These are phyloP conservation scores for Deilephila porcellus DNA, from an alignment of 2,888 invertebrate genomes.

Conservation along the genomic window DNA sequence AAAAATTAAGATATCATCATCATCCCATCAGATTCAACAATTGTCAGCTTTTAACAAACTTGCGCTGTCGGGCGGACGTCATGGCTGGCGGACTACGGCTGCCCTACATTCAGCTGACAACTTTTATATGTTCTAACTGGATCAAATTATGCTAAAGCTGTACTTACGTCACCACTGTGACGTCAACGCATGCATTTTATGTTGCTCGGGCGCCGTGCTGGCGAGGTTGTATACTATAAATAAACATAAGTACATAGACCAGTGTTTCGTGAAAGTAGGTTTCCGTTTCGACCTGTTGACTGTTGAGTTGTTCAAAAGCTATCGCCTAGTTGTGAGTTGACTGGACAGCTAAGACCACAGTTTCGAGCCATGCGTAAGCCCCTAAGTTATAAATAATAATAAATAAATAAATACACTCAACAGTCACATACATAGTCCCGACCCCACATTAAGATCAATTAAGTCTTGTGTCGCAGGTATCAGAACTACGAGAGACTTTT, in stretches of 20 bases:
- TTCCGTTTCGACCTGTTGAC: too few species aligned
- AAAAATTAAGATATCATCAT: background rate
- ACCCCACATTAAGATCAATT: too few species aligned
- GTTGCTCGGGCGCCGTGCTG: background rate
- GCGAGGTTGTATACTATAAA: background rate
- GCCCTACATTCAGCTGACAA: slow-evolving; percentile 3
- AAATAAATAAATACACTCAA: too few species aligned
- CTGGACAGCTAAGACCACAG: too few species aligned
- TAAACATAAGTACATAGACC: background rate
- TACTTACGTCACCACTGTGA: slow-evolving; percentile 1
- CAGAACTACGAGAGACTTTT: too few species aligned
- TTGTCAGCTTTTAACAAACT: background rate
- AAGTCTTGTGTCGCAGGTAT: too few species aligned
- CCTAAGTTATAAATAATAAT: too few species aligned
- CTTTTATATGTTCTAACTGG: slow-evolving; percentile 6
- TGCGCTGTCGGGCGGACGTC: background rate
- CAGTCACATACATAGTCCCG: too few species aligned
- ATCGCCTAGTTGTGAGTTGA: too few species aligned
- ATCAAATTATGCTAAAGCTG: slow-evolving; percentile 3
- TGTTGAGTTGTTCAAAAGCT: too few species aligned
- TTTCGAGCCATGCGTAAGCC: too few species aligned
- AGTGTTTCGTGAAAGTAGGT: background rate
- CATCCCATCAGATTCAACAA: background rate
- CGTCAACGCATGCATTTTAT: background rate
- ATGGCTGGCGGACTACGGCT: background rate